Conservation (phyloP, 2,888 invertebrate genomes). For the Thecocarcelia acutangulata region DNA sequence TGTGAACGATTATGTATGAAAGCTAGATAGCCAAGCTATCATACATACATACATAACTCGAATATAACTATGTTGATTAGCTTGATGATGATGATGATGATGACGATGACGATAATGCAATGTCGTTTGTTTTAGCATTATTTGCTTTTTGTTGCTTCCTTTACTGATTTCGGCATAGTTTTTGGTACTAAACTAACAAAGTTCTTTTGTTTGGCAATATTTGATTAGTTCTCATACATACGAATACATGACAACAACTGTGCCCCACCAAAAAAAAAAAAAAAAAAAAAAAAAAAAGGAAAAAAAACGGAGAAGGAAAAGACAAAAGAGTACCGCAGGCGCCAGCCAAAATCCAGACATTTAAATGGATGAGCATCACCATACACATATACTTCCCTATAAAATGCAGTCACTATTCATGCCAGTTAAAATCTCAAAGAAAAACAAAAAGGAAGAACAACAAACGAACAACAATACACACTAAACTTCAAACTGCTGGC, state of each 20-base stretch:
- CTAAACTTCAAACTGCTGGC: constrained; percentile 63
- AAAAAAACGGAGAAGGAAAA: constrained; percentile 47
- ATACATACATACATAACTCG: constrained; percentile 6
- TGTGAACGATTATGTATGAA: background rate
- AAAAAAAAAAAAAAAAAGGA: constrained; percentile 61
- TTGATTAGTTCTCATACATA: constrained; percentile 79
- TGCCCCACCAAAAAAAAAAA: constrained; percentile 47
- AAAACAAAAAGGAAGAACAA: constrained; percentile 46
- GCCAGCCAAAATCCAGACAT: constrained; percentile 75
- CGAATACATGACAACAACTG: constrained; percentile 68
- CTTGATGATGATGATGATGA: constrained; percentile 14
- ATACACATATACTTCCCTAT: constrained; percentile 62
- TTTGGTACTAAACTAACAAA: constrained; percentile 63
- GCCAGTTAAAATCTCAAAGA: constrained; percentile 35
- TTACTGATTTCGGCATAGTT: constrained; percentile 47
- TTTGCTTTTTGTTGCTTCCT: constrained; percentile 27
- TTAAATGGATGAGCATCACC: constrained; percentile 72
- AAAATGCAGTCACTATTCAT: constrained; percentile 58
- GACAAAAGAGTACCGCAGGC: constrained; percentile 80
- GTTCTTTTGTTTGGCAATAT: constrained; percentile 76
- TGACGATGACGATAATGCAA: constrained; percentile 47
- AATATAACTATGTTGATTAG: constrained; percentile 21
- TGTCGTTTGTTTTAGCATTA: constrained; percentile 59
- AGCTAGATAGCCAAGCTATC: background rate
- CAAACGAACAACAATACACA: constrained; percentile 59